Evolutionary conservation across 2,888 invertebrate genomes (phyloP), one percentile per base, ranked within the genome.

Genomic region (Hoplodrina ambigua): DNA sequence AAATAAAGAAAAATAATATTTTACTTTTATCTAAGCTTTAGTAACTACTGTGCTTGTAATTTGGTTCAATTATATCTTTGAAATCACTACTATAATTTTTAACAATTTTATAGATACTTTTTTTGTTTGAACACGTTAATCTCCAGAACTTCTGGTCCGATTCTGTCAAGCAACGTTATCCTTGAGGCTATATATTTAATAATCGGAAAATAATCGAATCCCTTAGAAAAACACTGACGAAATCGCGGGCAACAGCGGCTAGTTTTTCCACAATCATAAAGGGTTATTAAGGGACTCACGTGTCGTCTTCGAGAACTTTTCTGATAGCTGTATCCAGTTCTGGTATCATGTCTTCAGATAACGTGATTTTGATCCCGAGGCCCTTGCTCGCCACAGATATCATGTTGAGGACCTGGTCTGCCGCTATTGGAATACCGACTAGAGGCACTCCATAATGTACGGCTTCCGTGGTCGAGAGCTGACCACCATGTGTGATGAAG

Each of bases 401-500:
- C 91, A 93, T 92, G 62, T 94, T 94, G 1, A 91, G 76, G 49
- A 86, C 75, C 76, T 94, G 94, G 56, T 94, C 94, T 30, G 87
- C 92, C 41, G 89, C 75, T 0, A 92, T 84, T 2, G 94, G 94
- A 1, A 94, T 82, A 11, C 94, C 94, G 0, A 94, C 88, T 0
- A 93, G 70, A 11, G 94, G 94, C n/a, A 93, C 89, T n/a, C 92
- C 94, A 50, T 86, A 91, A 74, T 94, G 91, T 64, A 94, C 81
- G 0, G 94, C 88, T 83, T 94, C 94, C 10, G 91, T 90, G 0
- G 91, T 92, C 0, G 94, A 94, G 0, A 94, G 80, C 60, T 89
- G 91, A 13, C 94, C 94, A n/a, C 94, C 94, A 41, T 94, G 94
- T 0, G 93, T 91, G 37, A 94, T 89, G 76, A 94, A 94, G 2